Evolutionary conservation across 2,113 vertebrate genomes (phyloP), one percentile per base, ranked within the genome.

Genomic region (Nothocercus nigrocapillus): DNA sequence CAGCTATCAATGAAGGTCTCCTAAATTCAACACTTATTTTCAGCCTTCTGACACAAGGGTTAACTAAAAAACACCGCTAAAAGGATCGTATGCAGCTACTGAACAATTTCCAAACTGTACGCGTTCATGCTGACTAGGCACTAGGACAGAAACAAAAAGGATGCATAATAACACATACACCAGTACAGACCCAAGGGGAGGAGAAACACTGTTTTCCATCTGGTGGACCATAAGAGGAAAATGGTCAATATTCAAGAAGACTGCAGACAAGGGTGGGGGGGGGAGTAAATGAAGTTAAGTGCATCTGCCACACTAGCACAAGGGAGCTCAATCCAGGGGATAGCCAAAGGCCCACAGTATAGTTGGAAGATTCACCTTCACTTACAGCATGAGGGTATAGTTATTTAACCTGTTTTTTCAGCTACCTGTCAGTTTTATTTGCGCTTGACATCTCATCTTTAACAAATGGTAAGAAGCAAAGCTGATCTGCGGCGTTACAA

Each of bases 401-500:
- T 79, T 61, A 84, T 84, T 91, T 92, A 92, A 96, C 89, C 81
- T 92, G 83, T 62, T 87, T 24, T 56, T 92, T 13, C 62, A 74
- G 77, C 89, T 89, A 92, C 87, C 87, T 89, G 81, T 87, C 10
- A 1, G 47, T 14, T 89, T 79, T 53, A 44, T 62, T 75, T 64
- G 66, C 4, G 13, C 82, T 92, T 81, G 82, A 84, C 64, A 85
- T 80, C 76, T 92, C 84, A 32, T 68, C 76, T 89, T 78, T 72
- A 45, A 54, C 78, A 10, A 72, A 18, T 69, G 78, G 91, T 88
- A 96, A 88, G 90, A 95, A 95, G 84, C 88, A 92, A 94, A 90
- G 74, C 53, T 73, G 76, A 94, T 94, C 24, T 4, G 13, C 73
- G 83, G 69, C 83, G 69, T 66, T 79, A 76, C 28, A 83, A 36